These are phyloP conservation scores for Mesocricetus auratus DNA, from an alignment of 2,113 vertebrate species.

Conservation along the genomic window DNA sequence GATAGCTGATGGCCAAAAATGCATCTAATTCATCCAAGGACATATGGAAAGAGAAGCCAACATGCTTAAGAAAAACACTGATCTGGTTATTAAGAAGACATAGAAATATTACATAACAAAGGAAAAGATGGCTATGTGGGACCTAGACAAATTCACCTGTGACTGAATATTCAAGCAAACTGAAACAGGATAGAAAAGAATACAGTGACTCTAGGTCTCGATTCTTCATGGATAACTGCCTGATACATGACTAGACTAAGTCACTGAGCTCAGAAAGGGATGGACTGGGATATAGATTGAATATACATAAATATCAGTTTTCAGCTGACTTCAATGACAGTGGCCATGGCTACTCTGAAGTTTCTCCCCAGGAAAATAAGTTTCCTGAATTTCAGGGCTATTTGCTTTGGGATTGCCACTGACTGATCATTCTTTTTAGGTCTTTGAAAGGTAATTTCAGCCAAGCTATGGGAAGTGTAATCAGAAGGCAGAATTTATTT, in stretches of 20 bases:
- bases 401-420: not conserved
- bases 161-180: not conserved
- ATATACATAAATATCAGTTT: not conserved
- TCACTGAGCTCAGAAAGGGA: not conserved
- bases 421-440: not conserved
- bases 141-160: not conserved
- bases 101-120: not conserved
- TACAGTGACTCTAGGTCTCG: not conserved
- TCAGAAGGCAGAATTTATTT: not conserved
- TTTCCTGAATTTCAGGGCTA: not conserved
- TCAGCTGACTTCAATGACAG: not conserved
- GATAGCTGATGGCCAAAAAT: not conserved
- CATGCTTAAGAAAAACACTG: not conserved
- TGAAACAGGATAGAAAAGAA: not conserved
- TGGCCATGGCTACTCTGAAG: not conserved
- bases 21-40: rapidly evolving
- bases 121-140: too few relatives aligned
- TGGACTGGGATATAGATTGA: not conserved
- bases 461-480: not conserved
- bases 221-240: not conserved
- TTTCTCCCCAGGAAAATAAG: not conserved
- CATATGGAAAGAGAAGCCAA: not conserved
- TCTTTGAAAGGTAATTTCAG: not conserved
- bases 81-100: not conserved
- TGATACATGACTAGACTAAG: not conserved